A percentile compares a stretch with the other conserved stretches of the same genome.
Evolutionary conservation across 2,797 vertebrate species (phyloP).

Genomic region (Labeo calbasu): DNA sequence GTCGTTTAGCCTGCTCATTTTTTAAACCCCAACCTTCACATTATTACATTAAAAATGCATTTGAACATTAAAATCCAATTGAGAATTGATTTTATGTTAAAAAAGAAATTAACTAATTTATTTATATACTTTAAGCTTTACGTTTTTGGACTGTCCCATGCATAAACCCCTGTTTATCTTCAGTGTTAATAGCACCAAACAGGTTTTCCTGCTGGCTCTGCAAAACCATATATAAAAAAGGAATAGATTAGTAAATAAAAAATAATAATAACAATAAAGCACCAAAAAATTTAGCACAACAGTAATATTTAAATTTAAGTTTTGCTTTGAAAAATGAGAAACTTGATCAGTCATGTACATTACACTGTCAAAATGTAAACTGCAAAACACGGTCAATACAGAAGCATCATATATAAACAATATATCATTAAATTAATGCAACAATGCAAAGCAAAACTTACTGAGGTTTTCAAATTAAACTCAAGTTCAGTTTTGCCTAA

Average conservation of each 20-base stretch:
- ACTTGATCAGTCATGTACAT: neutral
- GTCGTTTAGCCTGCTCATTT: neutral
- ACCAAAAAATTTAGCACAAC: neutral
- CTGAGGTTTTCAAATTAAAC: neutral
- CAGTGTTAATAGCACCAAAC: neutral
- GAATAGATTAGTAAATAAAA: neutral
- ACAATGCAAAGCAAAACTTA: neutral
- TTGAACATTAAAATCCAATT: neutral
- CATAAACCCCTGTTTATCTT: neutral
- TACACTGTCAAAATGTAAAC: neutral
- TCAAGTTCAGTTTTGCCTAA: neutral
- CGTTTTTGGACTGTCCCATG: neutral
- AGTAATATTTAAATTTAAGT: neutral
- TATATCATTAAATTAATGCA: neutral
- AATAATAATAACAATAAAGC: neutral
- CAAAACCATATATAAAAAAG: neutral
- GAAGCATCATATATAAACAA: neutral
- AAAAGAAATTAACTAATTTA: neutral
- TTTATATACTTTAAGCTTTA: neutral
- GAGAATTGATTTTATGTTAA: neutral
- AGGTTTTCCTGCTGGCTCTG: neutral
- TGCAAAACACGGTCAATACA: neutral
- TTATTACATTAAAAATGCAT: slow-evolving; percentile 4
- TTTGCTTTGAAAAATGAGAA: neutral
- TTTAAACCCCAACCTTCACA: slow-evolving; percentile 16